Conservation (phyloP, 2,113 vertebrate species). For the Neolamprologus sp. region DNA sequence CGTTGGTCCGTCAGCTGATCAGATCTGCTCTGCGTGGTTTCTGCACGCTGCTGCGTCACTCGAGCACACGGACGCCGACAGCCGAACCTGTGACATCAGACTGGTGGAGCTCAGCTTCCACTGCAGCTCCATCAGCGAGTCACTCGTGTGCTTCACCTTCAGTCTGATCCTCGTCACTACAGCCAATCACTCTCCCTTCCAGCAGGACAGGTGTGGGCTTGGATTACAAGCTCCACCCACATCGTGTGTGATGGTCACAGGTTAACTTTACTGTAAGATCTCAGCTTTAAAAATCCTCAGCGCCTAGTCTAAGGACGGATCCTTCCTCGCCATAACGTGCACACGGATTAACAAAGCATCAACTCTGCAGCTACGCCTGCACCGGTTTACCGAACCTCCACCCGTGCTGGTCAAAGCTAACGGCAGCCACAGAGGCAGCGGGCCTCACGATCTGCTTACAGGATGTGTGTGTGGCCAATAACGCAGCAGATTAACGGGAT, state of each 20-base stretch:
- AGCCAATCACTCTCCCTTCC: neutral
- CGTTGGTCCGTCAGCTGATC: neutral
- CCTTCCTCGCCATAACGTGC: neutral
- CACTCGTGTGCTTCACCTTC: neutral
- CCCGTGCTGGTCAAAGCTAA: neutral
- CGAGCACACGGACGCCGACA: neutral
- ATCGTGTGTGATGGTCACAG: neutral
- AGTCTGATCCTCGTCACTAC: fast-evolving
- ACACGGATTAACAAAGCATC: neutral
- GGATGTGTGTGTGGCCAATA: neutral
- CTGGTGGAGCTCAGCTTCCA: neutral
- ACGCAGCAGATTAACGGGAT: neutral
- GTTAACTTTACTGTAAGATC: neutral
- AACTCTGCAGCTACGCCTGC: neutral
- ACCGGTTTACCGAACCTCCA: fast-evolving
- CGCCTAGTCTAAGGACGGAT: fast-evolving
- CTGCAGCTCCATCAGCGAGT: neutral
- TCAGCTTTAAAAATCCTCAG: neutral
- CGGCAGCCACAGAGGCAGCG: neutral
- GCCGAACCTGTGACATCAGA: neutral
- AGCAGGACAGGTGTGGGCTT: neutral
- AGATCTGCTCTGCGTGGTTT: neutral
- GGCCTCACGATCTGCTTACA: neutral
- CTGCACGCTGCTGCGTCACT: neutral
- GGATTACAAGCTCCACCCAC: too few relatives aligned